Conservation (phyloP, 2,797 vertebrate species). For the Acrossocheilus wenchowensis region DNA sequence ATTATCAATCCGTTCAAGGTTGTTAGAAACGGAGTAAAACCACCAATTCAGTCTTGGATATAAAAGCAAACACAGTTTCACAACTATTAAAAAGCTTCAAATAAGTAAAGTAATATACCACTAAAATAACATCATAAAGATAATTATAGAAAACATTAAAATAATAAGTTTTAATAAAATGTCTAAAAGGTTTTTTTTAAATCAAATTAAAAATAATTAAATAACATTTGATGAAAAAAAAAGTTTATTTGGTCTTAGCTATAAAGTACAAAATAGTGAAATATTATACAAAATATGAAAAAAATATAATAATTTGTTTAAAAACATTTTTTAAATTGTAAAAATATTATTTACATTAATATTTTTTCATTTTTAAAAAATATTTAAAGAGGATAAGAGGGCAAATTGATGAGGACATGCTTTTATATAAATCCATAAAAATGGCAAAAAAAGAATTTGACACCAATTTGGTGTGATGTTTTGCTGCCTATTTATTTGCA, state of each 20-base stretch:
- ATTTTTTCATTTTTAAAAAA: not conserved
- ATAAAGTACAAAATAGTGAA: not conserved
- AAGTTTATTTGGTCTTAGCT: not conserved
- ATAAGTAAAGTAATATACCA: not conserved
- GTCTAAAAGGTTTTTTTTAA: not conserved
- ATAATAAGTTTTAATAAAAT: not conserved
- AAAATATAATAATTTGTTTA: not conserved
- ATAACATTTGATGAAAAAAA: not conserved
- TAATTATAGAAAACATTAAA: not conserved
- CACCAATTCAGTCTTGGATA: not conserved
- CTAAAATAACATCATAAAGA: not conserved
- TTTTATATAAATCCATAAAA: not conserved
- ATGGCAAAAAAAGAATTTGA: not conserved
- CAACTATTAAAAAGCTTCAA: not conserved
- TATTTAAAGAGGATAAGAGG: not conserved
- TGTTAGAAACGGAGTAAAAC: slow-evolving; percentile 23
- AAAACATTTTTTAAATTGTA: not conserved
- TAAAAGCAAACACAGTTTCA: not conserved
- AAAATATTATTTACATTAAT: not conserved
- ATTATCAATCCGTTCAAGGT: not conserved
- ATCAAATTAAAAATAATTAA: not conserved
- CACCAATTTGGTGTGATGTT: slow-evolving; percentile 27
- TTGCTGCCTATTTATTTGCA: slow-evolving; percentile 60
- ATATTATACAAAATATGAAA: not conserved
- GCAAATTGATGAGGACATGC: not conserved